Base-by-base conservation (phyloP, 2,797 vertebrate species). In the Pangasius djambal region DNA sequence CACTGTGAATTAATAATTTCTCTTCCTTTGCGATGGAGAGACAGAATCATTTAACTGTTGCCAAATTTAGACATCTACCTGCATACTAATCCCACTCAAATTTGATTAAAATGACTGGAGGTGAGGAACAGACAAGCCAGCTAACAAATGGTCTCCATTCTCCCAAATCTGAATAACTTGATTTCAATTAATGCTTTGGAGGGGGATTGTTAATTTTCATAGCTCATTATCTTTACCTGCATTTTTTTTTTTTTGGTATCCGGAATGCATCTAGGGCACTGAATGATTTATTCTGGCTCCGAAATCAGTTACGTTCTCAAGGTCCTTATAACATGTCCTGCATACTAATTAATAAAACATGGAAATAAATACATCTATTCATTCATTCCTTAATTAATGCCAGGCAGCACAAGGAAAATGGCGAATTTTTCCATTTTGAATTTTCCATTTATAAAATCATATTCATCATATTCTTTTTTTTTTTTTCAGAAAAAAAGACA, bases 11-110 rank as follows among this genome's bases (percentile, higher is more conserved):
- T 90, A 93, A 92, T 75, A 88, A 94, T 94, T 94, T 92, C 92
- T 93, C 91, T 92, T n/a, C 89, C 95, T 94, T 91, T 90, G 91
- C 91, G 95, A 93, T 91, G 92, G 94, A 93, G 92, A 94, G 90
- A 93, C 91, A 88, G 86, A 90, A 91, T 95, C 95, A 96, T 96
- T 96, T 95, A 96, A 96, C 95, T 93, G 93, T 89, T 92, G 92
- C 95, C 94, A 94, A 93, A 95, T 96, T 95, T 96, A 96, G 95
- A 94, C 34, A 74, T 94, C 94, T 95, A 96, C 94, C 94, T 95
- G 93, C 87, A 91, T 93, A 95, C 95, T 95, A 95, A 95, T 93
- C 94, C 89, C 93, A 92, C 94, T 94, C 91, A 92, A 95, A 95
- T 94, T 94, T 95, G 94, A 96, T 96, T 96, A 96, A 95, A 95